Evolutionary conservation across 2,113 vertebrate genomes (phyloP).

Genomic region (Eptatretus burgeri): DNA sequence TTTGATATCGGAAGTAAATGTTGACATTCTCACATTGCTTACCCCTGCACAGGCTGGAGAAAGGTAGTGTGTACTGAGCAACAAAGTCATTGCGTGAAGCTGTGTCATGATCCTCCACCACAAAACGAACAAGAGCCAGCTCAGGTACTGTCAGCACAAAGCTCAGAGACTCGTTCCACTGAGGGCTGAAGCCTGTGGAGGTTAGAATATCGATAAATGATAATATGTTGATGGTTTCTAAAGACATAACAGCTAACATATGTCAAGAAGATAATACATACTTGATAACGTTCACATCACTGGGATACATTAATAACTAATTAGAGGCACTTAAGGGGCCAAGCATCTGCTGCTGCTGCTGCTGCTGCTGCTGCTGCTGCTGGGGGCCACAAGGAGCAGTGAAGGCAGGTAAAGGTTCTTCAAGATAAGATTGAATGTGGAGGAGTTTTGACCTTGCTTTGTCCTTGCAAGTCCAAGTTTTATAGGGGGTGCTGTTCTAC

Average conservation of each 20-base stretch:
- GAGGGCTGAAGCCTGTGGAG: conserved; percentile 50
- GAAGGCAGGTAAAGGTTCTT: too few species aligned
- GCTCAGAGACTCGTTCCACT: conserved; percentile 42
- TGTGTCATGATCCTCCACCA: conserved; percentile 71
- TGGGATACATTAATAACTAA: too few species aligned
- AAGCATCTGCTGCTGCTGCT: neutral
- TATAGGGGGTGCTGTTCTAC: too few species aligned
- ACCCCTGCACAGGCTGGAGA: conserved; percentile 53
- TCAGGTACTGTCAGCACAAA: conserved; percentile 47
- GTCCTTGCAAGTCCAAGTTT: too few species aligned
- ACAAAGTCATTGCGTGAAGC: conserved; percentile 59
- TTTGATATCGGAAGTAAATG: neutral
- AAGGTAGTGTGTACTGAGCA: conserved; percentile 55
- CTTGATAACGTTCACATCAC: too few species aligned
- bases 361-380: neutral
- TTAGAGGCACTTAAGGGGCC: neutral
- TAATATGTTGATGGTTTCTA: too few species aligned
- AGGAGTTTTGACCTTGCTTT: too few species aligned
- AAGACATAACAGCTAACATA: too few species aligned
- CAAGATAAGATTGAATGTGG: too few species aligned
- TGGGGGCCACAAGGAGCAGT: neutral
- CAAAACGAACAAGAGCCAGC: conserved; percentile 46
- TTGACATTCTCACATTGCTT: conserved; percentile 11
- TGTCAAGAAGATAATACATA: too few species aligned
- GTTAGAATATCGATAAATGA: neutral